Evolutionary conservation across 2,888 invertebrate species (phyloP), one percentile per base, ranked within the genome.

Genomic region (Biston betularia): DNA sequence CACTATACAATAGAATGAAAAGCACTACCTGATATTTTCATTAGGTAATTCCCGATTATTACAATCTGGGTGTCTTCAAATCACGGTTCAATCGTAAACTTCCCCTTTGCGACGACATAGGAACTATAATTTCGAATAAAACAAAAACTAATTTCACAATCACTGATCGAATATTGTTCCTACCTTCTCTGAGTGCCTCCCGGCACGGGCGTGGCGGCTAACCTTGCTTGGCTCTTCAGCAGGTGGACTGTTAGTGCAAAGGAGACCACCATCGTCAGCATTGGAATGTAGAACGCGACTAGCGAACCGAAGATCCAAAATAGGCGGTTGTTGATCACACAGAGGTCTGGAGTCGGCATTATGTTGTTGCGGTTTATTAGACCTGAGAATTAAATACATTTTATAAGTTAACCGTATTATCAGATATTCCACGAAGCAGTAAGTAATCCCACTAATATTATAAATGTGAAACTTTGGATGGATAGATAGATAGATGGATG

Each of bases 271-370:
- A 99, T 99, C 77, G 98, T 97, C 75, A 98, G 94, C 96, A 99
- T 98, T 6, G 99, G 99, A 74, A 99, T 97, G 94, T 98, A 98
- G 93, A 99, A 99, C 44, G 98, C 98, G 64, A 98, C 96, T 82
- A 98, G 92, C 0, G 98, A 98, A 24, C 98, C 99, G 87, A 98
- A 97, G 60, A 98, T 96, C 95, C 97, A 97, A 89, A 97, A 97
- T 40, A 97, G 95, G 5, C 97, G 93, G 88, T 97, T 97, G 94
- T 97, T 97, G 86, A 97, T 97, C 68, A 96, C 97, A 87, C 97
- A 97, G 64, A 95, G 89, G 49, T 95, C 94, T 52, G 96, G 95
- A 59, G 96, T 95, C 7, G 97, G 97, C 97, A 97, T 97, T 78
- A 97, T 97, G 88, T 97, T 97, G 69, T 93, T 92, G 59, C 95